Conservation (phyloP, 2,797 vertebrate genomes). For the Avahi laniger region DNA sequence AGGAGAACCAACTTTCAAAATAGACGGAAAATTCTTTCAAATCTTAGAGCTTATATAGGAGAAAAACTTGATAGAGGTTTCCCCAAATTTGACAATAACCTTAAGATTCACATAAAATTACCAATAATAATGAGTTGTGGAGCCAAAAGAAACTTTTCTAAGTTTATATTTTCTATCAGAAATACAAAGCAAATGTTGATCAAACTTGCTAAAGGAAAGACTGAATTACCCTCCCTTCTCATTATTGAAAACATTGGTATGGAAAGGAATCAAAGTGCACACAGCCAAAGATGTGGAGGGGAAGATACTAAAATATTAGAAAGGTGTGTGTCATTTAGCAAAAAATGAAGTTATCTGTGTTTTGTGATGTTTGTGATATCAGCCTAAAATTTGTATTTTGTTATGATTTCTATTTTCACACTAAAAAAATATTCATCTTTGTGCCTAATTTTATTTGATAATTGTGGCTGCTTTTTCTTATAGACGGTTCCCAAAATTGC, state of each 20-base stretch:
- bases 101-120: not conserved
- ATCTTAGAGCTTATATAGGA: not conserved
- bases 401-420: not conserved
- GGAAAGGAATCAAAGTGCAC: not conserved
- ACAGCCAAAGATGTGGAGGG: not conserved
- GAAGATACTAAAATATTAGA: not conserved
- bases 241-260: not conserved
- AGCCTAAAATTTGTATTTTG: not conserved
- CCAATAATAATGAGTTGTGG: not conserved
- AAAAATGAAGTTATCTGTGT: not conserved
- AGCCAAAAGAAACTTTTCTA: not conserved
- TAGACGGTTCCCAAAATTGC: not conserved
- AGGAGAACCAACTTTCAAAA: not conserved
- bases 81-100: not conserved
- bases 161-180: not conserved
- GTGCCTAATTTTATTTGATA: not conserved
- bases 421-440: not conserved
- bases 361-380: not conserved
- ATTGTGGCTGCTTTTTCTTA: not conserved
- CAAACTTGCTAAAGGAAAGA: not conserved
- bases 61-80: not conserved
- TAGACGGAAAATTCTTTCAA: not conserved
- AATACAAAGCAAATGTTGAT: not conserved
- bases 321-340: not conserved
- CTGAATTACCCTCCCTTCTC: not conserved